These are phyloP conservation scores for Carettochelys insculpta DNA, from an alignment of 2,113 vertebrate genomes.

Conservation along the genomic window DNA sequence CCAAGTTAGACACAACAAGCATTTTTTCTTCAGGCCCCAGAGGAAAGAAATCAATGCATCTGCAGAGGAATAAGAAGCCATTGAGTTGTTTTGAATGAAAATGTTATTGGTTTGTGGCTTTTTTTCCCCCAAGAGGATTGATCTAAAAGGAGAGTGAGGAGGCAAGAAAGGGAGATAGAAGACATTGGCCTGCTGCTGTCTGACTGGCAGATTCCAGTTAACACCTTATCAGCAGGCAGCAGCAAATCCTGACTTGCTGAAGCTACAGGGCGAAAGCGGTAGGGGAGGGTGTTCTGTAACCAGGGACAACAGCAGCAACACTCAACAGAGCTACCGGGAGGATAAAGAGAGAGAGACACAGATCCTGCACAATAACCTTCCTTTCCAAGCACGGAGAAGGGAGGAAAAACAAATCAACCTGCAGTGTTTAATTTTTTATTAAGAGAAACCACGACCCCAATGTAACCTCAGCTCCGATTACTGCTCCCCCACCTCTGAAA, in stretches of 20 bases:
- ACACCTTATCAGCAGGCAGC: constrained; percentile 26
- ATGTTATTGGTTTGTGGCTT: not conserved
- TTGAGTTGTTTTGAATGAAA: not conserved
- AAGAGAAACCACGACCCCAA: not conserved
- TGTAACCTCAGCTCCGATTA: not conserved
- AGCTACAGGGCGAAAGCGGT: constrained; percentile 47
- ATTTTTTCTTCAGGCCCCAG: not conserved
- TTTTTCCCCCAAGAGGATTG: not conserved
- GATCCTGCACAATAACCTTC: not conserved
- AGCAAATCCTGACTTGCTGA: constrained; percentile 30
- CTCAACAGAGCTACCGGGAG: constrained; percentile 58
- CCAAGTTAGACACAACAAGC: not conserved
- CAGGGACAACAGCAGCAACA: constrained; percentile 82
- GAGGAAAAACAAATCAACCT: not conserved
- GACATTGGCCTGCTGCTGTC: not conserved
- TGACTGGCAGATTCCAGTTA: constrained; percentile 64
- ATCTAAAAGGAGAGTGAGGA: not conserved
- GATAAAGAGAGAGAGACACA: constrained; percentile 21
- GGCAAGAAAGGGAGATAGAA: not conserved
- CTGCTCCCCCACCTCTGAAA: not conserved
- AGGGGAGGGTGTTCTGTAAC: constrained; percentile 79
- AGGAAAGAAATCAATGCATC: not conserved
- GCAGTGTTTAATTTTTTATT: not conserved
- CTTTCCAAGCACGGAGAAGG: not conserved
- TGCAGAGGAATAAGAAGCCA: not conserved